Percentiles rank a stretch among this genome's conserved stretches.
phyloP scores from a whole-genome alignment of 2,113 vertebrate genomes.

The Glaucomys volans region DNA sequence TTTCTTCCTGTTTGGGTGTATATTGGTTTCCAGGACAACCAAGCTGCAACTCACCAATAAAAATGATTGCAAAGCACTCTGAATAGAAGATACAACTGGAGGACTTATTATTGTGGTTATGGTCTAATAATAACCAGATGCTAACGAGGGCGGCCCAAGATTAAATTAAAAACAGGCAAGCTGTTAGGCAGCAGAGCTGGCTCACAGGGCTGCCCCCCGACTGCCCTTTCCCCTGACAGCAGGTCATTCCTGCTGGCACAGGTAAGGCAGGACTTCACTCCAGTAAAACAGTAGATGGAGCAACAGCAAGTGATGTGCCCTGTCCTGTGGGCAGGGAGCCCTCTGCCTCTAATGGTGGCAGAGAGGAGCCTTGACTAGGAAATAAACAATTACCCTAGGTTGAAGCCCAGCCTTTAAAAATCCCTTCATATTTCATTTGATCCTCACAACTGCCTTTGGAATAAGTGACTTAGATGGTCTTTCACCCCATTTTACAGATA shows the following conservation, averaged over 20 bases:
- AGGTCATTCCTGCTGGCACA: background rate
- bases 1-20: constrained; percentile 74
- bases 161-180: constrained; percentile 81
- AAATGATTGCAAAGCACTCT: constrained; percentile 56
- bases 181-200: constrained; percentile 61
- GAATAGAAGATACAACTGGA: constrained; percentile 66
- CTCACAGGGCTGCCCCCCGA: background rate
- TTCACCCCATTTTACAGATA: constrained; percentile 31
- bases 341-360: background rate
- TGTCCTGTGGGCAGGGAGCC: background rate
- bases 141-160: constrained; percentile 54
- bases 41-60: constrained; percentile 71
- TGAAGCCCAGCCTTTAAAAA: background rate
- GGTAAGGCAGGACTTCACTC: background rate
- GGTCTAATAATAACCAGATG: constrained; percentile 81
- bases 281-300: background rate
- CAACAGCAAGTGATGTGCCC: background rate
- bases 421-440: background rate
- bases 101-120: constrained; percentile 77
- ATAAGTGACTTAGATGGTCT: background rate
- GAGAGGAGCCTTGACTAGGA: background rate
- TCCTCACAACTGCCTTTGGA: background rate
- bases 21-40: constrained; percentile 76
- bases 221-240: background rate
- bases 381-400: background rate